Base-by-base conservation (phyloP, 2,888 invertebrate species). In the Malthinus flaveolus region DNA sequence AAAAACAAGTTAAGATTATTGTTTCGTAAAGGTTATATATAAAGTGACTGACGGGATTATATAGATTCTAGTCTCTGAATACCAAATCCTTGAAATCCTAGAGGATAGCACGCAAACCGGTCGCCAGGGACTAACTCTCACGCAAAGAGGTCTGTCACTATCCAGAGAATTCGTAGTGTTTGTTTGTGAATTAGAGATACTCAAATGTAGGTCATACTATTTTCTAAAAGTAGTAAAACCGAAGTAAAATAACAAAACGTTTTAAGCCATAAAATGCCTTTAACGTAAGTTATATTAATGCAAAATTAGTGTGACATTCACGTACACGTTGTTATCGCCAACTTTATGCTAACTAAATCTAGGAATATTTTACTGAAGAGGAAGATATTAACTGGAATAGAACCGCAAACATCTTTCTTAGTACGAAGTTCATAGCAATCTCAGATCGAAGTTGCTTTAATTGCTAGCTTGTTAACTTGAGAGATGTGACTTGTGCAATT, bases 11-110 rank as follows among this genome's bases (percentile, higher is more conserved):
- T 32, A 6, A 33, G 8, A 48, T 31, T 45, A 59, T 59, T 59
- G 53, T 54, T 49, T 49, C 23, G 59, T 49, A 54, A 58, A 59
- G 51, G 51, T 42, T 45, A 55, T 56, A 23, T 23, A 56, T 37
- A 48, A 50, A 49, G 65, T 65, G 69, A 69, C 68, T 70, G 71
- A 68, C 68, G 64, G 69, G 71, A 73, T 73, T 73, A 72, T 70
- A 71, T 67, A 68, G 64, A 70, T 66, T 68, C 68, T 65, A 68
- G 62, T 61, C 62, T 66, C 64, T 63, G 65, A 70, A 68, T 63
- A 67, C 68, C 66, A 67, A 66, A 71, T 71, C 68, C 68, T 56
- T 64, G 57, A 70, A 70, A 73, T 71, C 71, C 71, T 61, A 58
- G 51, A 61, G 70, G 71, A 73, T 71, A 71, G 70, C 71, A 68